Base-by-base conservation (phyloP, 1,140 invertebrate species). In the Augochlora pura region DNA sequence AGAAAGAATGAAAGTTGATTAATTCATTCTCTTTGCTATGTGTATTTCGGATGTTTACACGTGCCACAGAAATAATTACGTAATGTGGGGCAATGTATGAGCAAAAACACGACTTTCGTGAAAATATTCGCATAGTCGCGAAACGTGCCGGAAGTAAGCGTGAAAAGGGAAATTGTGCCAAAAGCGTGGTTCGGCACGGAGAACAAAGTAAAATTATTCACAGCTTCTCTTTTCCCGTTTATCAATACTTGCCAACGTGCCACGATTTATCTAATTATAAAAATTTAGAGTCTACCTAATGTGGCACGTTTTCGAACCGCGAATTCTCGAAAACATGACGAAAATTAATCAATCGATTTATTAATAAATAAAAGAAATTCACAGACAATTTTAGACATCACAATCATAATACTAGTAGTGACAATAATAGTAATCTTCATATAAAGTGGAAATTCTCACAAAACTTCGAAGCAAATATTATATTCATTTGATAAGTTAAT, bases 211-310 rank as follows among this genome's bases (percentile, higher is more conserved):
- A n/a, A n/a, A 62, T 23, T 66, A 67, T 52, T 67, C n/a, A 0
- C 42, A 52, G 23, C 14, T 49, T 46, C 16, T 1, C 39, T 14
- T 46, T 52, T 67, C 25, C 12, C 10, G 18, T 46, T 32, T 42
- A 27, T 42, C 21, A 7, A 27, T 60, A 21, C 38, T 72, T 72
- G 23, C n/a, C 46, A 57, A 39, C 32, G n/a, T 23, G 18, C 16
- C n/a, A 8, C n/a, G 10, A 18, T 52, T 65, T 27, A 6, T 74
- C 60, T 74, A 62, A 64, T 65, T 74, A 65, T 54, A 54, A 74
- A 74, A 64, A 74, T 54, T 18, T 39, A 38, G 23, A 39, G 5
- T 57, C 38, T 1, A 57, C 21, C 60, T 23, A 46, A 14, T 12
- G 12, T 1, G 1, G 46, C 7, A 21, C 32, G 12, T 64, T 63